These are phyloP conservation scores for Trachops cirrhosus DNA, from an alignment of 2,797 vertebrate genomes.

Conservation along the genomic window DNA sequence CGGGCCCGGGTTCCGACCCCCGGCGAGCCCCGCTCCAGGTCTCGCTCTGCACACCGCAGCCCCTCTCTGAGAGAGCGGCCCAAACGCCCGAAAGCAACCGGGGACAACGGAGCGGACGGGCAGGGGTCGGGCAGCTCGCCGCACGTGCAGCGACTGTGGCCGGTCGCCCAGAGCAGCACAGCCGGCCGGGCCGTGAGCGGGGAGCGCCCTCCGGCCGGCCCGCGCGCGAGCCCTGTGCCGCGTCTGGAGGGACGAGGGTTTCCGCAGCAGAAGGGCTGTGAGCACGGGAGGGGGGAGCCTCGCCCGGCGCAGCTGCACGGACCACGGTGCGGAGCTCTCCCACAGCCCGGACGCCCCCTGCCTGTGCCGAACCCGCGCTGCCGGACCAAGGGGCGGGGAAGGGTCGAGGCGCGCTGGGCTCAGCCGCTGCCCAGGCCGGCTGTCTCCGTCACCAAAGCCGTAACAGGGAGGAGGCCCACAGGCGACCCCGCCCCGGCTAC, in stretches of 20 bases:
- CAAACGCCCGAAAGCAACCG: neutral
- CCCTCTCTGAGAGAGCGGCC: neutral
- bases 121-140: rapidly evolving
- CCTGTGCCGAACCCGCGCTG: neutral
- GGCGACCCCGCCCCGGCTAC: neutral
- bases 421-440: too few species aligned
- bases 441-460: rapidly evolving
- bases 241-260: rapidly evolving
- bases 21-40: neutral
- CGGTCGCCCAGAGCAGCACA: neutral
- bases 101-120: rapidly evolving
- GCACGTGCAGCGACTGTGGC: too few species aligned
- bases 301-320: rapidly evolving
- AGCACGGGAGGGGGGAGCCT: rapidly evolving
- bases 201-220: too few species aligned
- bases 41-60: too few species aligned
- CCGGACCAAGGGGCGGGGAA: rapidly evolving
- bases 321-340: rapidly evolving
- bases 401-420: rapidly evolving
- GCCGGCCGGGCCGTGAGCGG: neutral
- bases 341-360: neutral
- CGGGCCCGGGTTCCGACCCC: neutral
- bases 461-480: rapidly evolving
- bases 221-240: neutral
- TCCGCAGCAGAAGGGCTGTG: neutral